Percentiles rank a stretch among this genome's conserved stretches.
Evolutionary conservation across 2,113 vertebrate species (phyloP).

Genomic region (Nettapus auritus): DNA sequence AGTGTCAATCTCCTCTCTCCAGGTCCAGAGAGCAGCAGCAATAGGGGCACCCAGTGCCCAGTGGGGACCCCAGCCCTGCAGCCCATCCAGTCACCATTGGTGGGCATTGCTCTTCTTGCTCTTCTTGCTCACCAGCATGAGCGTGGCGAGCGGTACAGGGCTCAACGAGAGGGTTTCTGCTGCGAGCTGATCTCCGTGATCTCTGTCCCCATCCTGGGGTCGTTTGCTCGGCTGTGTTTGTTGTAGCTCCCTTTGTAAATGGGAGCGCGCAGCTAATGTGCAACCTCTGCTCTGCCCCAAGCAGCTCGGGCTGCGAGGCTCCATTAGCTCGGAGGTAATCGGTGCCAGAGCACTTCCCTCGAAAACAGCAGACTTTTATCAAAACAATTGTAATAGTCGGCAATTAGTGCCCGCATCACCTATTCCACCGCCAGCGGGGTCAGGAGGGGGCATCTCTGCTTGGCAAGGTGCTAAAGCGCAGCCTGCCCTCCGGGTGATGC

Average conservation of each 20-base stretch:
- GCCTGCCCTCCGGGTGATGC: neutral
- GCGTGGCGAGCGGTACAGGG: neutral
- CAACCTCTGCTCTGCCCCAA: slow-evolving; percentile 36
- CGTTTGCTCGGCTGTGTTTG: neutral
- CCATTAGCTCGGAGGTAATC: slow-evolving; percentile 36
- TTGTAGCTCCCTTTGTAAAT: neutral
- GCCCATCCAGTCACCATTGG: neutral
- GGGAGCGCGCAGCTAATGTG: slow-evolving; percentile 28
- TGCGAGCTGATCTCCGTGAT: neutral
- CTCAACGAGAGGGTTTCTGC: neutral
- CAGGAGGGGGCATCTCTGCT: neutral
- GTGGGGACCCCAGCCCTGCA: neutral
- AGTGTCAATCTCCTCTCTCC: neutral
- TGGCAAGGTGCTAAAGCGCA: neutral
- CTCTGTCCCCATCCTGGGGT: neutral
- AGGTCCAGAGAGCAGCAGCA: neutral
- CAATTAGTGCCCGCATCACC: slow-evolving; percentile 50
- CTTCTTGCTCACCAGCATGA: neutral
- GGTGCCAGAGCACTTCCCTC: neutral
- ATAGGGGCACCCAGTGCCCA: fast-evolving
- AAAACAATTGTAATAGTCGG: neutral
- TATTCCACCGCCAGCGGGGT: neutral
- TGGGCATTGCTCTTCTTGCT: fast-evolving
- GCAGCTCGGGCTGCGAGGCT: neutral
- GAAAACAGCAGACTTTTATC: slow-evolving; percentile 23